These are phyloP conservation scores for Taeniopygia guttata DNA, from an alignment of 2,797 vertebrate genomes.

Conservation along the genomic window DNA sequence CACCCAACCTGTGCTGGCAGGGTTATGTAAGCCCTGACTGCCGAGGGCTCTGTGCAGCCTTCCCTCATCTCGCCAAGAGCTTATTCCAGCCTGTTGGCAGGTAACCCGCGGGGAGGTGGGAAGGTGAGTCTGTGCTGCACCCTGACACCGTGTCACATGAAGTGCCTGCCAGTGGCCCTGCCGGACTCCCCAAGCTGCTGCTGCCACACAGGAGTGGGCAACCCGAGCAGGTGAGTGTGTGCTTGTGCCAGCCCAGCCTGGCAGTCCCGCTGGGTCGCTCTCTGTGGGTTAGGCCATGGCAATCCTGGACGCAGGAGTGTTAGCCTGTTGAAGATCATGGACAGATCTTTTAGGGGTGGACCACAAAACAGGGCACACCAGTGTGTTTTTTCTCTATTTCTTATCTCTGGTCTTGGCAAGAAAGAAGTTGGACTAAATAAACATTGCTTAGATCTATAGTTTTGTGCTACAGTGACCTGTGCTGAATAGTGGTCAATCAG, in stretches of 20 bases:
- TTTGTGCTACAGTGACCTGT: not conserved
- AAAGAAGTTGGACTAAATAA: not conserved
- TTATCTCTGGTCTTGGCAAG: not conserved
- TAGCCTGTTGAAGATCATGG: not conserved
- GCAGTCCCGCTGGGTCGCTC: no score
- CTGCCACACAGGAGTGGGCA: rapidly evolving
- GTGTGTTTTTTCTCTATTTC: not conserved
- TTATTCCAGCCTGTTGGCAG: not conserved
- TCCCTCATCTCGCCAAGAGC: not conserved
- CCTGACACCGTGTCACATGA: rapidly evolving
- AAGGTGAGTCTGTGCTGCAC: not conserved
- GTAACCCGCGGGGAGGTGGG: not conserved
- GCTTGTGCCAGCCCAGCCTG: not conserved
- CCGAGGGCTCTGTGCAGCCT: not conserved
- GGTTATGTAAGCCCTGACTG: not conserved
- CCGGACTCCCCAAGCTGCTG: not conserved
- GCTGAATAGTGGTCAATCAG: not conserved
- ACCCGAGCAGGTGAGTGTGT: no score
- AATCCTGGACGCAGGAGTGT: not conserved
- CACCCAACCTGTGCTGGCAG: rapidly evolving
- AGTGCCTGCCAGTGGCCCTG: not conserved
- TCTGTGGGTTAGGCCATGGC: no score
- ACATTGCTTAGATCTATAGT: not conserved
- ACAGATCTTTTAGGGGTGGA: not conserved
- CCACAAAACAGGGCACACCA: not conserved